Evolutionary conservation across 2,113 vertebrate species (phyloP).

Genomic region (Ivindomyrus marchei): DNA sequence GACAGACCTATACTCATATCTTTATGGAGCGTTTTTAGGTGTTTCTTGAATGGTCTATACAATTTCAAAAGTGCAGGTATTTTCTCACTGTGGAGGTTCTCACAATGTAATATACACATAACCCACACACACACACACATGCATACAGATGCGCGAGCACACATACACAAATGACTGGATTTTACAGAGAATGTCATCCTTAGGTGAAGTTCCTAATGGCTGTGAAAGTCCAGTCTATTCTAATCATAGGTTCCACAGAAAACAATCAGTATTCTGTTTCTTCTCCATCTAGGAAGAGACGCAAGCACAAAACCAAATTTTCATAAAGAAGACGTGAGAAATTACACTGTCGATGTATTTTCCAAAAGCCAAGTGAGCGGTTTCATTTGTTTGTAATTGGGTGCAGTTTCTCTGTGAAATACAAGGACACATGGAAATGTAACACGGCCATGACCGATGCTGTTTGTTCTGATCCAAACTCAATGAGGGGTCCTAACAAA

Average conservation of each 20-base stretch:
- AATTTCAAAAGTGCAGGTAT: not conserved
- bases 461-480: not conserved
- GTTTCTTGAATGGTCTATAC: not conserved
- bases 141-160: not conserved
- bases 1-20: too few relatives aligned
- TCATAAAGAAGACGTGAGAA: not conserved
- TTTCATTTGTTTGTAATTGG: not conserved
- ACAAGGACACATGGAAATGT: not conserved
- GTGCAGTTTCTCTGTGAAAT: not conserved
- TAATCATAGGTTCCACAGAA: not conserved
- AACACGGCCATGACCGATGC: not conserved
- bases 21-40: not conserved
- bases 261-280: not conserved
- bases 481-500: not conserved
- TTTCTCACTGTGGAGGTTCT: not conserved
- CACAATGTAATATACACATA: not conserved
- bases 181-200: not conserved
- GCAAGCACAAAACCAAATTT: not conserved
- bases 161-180: not conserved
- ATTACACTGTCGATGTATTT: not conserved
- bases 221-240: not conserved
- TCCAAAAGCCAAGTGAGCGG: not conserved
- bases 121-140: not conserved
- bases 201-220: not conserved
- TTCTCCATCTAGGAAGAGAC: not conserved